Evolutionary conservation across 2,113 vertebrate genomes (phyloP), one percentile per base, ranked within the genome.

Genomic region (Struthidea cinerea): DNA sequence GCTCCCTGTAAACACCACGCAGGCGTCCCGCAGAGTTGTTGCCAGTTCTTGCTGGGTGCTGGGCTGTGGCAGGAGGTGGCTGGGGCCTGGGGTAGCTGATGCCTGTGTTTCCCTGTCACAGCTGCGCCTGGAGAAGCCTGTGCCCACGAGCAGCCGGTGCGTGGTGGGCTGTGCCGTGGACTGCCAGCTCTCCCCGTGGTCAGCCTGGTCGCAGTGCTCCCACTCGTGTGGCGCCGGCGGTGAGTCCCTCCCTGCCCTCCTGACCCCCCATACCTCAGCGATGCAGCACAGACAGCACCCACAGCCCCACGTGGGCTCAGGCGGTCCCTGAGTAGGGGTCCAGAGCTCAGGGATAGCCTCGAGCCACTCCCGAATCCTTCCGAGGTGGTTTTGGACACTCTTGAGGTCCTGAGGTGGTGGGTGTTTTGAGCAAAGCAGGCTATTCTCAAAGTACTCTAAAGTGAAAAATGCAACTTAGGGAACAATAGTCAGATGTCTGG

Each of bases 171-270:
- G 99, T 49, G 97, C 98, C 3, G 98, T 99, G 84, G 99, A 98
- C 97, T 99, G 99, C 93, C 97, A 97, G 33, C 98, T 99, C 47
- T 99, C 99, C 0, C 98, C 98, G 4, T 99, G 99, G 99, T 98
- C 99, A 1, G n/a, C 98, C 12, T 99, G 99, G 99, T 98, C 98
- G 0, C 97, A 98, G 35, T 99, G 99, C 87, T 99, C 99, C 18
- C 98, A 98, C 60, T 98, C 98, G 11, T 99, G 99, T 63, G 99
- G 99, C 1, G 85, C 96, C 12, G 98, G 98, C 96, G 99, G 99
- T 99, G 98, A 89, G 92, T 92, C 30, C 46, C 70, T 50, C 1
- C 30, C 39, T 60, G 32, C n/a, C 49, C 52, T 47, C 12, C 28
- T n/a, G 15, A 9, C 2, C 41, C 15, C 5, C 4, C 2, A 0